Conservation (phyloP, 2,113 vertebrate genomes). For the Heptranchias perlo region DNA sequence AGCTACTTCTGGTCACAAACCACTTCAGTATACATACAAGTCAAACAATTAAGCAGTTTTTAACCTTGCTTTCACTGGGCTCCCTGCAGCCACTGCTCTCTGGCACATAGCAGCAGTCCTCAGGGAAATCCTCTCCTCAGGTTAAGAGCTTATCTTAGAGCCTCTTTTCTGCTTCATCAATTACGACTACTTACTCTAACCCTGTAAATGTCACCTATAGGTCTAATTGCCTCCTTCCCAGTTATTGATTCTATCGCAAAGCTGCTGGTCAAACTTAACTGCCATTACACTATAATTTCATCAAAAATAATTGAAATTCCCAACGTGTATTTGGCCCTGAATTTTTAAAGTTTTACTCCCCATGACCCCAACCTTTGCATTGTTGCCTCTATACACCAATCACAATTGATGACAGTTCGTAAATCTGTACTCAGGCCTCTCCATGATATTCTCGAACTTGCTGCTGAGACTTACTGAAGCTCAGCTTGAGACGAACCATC, state of each 20-base stretch:
- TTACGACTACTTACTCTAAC: constrained; percentile 4
- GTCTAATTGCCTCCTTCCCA: background rate
- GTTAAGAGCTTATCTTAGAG: background rate
- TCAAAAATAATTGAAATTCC: background rate
- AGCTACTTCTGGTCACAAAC: background rate
- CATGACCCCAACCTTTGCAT: background rate
- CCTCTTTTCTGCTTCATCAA: constrained; percentile 15
- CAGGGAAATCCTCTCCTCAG: constrained; percentile 13
- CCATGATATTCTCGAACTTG: background rate
- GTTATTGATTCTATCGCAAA: background rate
- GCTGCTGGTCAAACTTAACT: background rate
- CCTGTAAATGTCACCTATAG: background rate
- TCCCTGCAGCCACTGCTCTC: background rate
- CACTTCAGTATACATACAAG: background rate
- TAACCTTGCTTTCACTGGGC: background rate
- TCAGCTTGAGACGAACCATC: background rate
- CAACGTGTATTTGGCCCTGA: background rate
- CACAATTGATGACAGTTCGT: background rate
- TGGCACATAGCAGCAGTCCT: background rate
- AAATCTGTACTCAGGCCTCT: background rate
- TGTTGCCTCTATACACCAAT: background rate
- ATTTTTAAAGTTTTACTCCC: background rate
- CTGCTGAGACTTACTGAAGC: background rate
- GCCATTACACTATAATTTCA: background rate
- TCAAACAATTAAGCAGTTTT: constrained; percentile 2